phyloP scores from a whole-genome alignment of 2,888 invertebrate genomes.

The Allacma fusca region DNA sequence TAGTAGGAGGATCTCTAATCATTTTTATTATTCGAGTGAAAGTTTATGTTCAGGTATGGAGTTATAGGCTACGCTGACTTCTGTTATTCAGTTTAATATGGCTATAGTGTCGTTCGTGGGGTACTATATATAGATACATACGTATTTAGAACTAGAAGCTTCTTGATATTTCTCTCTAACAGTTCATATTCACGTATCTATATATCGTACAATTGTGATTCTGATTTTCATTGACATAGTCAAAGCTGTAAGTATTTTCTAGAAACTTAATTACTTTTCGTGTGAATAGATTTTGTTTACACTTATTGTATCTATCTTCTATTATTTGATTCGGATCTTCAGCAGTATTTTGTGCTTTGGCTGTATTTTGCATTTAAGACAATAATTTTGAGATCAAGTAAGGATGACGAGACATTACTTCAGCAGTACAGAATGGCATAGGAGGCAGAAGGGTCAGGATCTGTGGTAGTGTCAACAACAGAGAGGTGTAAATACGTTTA shows the following conservation, averaged over 20 bases:
- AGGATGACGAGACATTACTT: background rate
- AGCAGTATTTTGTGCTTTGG: slow-evolving; percentile 4
- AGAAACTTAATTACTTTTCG: background rate
- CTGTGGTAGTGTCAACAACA: background rate
- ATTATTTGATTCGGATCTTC: background rate
- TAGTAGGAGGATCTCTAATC: slow-evolving; percentile 29
- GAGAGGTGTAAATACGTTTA: background rate
- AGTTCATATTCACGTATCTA: background rate
- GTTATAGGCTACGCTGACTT: no score
- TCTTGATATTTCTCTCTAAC: background rate
- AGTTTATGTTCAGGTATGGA: no score
- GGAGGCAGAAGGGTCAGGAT: background rate
- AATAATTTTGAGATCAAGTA: background rate
- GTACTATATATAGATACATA: background rate
- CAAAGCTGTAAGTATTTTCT: background rate
- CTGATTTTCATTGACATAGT: background rate
- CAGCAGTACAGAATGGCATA: background rate
- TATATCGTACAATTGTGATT: background rate
- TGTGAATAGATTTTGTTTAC: background rate
- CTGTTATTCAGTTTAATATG: no score
- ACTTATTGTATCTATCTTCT: background rate
- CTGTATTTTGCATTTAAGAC: background rate
- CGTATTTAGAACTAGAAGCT: background rate
- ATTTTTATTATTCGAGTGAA: background rate
- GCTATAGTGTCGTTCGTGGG: slow-evolving; percentile 13